Evolutionary conservation across 23 tunicate genomes (phyloP).

Genomic region (Diplosoma virens): DNA sequence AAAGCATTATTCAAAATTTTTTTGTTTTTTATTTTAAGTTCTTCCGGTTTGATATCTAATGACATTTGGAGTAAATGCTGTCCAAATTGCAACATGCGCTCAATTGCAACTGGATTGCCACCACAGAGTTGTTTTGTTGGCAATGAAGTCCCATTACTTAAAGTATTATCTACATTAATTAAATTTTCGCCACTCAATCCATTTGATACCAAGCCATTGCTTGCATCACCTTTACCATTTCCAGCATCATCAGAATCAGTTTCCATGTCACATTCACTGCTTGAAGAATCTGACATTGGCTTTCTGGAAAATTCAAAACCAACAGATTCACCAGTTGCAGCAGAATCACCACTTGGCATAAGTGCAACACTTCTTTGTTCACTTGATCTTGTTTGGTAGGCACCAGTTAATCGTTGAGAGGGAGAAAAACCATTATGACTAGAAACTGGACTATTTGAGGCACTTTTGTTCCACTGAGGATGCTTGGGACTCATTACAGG

Average conservation of each 20-base stretch:
- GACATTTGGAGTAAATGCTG: slow-evolving; percentile 51
- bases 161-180: not conserved
- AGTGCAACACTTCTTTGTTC: slow-evolving; percentile 23
- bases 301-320: not conserved
- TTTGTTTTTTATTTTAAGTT: slow-evolving; percentile 49
- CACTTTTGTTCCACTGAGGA: slow-evolving; percentile 48
- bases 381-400: not conserved
- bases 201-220: slow-evolving; percentile 32
- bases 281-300: slow-evolving; percentile 12
- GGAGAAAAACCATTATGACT: slow-evolving; percentile 91
- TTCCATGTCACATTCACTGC: slow-evolving; percentile 80
- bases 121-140: slow-evolving; percentile 50
- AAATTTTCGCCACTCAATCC: slow-evolving; percentile 6
- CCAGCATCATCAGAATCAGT: slow-evolving; percentile 61
- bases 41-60: slow-evolving; percentile 55
- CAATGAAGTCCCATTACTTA: not conserved
- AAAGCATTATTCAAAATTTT: slow-evolving; percentile 69
- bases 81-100: slow-evolving; percentile 79
- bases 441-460: slow-evolving; percentile 74
- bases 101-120: slow-evolving; percentile 71
- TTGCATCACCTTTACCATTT: slow-evolving; percentile 1
- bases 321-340: not conserved
- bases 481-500: slow-evolving; percentile 69
- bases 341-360: not conserved
- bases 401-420: slow-evolving; percentile 12